Evolutionary conservation across 2,113 vertebrate species (phyloP).

Genomic region (Nothobranchius kuhntae): DNA sequence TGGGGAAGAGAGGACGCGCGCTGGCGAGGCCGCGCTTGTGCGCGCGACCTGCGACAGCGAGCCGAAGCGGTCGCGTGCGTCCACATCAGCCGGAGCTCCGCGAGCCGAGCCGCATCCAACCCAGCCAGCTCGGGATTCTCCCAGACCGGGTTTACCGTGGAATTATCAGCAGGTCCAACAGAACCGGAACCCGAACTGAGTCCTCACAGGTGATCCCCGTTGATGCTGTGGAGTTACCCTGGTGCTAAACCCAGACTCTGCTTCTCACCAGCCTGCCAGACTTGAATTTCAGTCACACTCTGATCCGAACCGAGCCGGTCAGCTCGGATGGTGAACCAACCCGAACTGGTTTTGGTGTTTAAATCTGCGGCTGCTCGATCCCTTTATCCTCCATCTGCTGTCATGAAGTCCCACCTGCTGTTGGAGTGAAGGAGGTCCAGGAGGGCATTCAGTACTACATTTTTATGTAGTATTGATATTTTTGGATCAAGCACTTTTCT

Average conservation of each 20-base stretch:
- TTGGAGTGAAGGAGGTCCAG: conserved; percentile 44
- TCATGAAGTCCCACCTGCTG: conserved; percentile 57
- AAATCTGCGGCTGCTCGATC: conserved; percentile 13
- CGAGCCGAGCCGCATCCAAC: conserved; percentile 1
- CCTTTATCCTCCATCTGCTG: conserved; percentile 8
- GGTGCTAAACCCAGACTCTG: conserved; percentile 6
- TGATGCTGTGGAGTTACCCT: conserved; percentile 39
- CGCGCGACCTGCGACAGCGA: conserved; percentile 23
- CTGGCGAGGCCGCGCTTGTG: conserved; percentile 25
- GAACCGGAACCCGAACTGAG: neutral
- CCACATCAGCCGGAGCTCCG: conserved; percentile 26
- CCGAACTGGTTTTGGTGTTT: too few species aligned
- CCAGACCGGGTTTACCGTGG: conserved; percentile 33
- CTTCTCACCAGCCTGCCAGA: conserved; percentile 13
- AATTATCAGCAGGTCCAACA: conserved; percentile 30
- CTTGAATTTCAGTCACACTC: conserved; percentile 5
- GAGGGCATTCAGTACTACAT: neutral
- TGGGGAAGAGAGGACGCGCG: conserved; percentile 36
- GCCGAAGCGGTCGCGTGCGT: conserved; percentile 40
- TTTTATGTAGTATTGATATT: neutral
- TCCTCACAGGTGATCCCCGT: too few species aligned
- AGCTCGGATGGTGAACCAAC: conserved; percentile 24
- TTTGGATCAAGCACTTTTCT: neutral
- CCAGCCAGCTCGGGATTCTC: neutral
- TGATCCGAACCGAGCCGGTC: conserved; percentile 24